Evolutionary conservation across 2,113 vertebrate genomes (phyloP).

Genomic region (Brevimyrus niger): DNA sequence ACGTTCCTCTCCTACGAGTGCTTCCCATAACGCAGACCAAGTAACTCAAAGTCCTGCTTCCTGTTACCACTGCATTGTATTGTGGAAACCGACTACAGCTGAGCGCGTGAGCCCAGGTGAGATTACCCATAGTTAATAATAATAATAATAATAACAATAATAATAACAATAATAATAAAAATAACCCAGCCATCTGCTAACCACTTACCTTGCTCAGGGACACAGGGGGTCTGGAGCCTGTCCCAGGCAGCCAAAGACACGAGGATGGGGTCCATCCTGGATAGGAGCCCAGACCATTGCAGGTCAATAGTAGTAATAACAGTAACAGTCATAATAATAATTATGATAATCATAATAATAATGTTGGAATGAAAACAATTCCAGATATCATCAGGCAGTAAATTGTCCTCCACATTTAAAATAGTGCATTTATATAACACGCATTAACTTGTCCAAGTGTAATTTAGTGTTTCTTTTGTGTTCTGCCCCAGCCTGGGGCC

Average conservation of each 20-base stretch:
- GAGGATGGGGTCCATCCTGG: neutral
- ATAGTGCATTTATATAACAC: neutral
- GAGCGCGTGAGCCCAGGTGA: neutral
- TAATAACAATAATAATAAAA: neutral
- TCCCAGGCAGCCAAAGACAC: neutral
- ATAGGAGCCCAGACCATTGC: neutral
- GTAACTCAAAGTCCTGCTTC: neutral
- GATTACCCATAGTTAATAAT: neutral
- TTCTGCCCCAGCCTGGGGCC: conserved; percentile 2
- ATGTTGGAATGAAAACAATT: neutral
- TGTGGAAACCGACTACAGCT: neutral
- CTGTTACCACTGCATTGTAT: neutral
- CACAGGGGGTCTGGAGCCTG: neutral
- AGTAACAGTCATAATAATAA: neutral
- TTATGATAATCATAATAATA: neutral
- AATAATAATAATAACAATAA: neutral
- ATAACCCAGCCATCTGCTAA: neutral
- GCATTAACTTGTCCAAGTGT: conserved; percentile 3
- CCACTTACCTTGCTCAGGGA: neutral
- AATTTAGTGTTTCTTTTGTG: conserved; percentile 37
- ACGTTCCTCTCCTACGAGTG: neutral
- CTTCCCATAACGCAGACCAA: neutral
- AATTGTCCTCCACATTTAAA: neutral
- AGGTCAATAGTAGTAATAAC: neutral
- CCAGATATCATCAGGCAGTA: neutral